These are phyloP conservation scores for Coenobita brevimanus DNA, from an alignment of 1,140 invertebrate genomes.

Conservation along the genomic window DNA sequence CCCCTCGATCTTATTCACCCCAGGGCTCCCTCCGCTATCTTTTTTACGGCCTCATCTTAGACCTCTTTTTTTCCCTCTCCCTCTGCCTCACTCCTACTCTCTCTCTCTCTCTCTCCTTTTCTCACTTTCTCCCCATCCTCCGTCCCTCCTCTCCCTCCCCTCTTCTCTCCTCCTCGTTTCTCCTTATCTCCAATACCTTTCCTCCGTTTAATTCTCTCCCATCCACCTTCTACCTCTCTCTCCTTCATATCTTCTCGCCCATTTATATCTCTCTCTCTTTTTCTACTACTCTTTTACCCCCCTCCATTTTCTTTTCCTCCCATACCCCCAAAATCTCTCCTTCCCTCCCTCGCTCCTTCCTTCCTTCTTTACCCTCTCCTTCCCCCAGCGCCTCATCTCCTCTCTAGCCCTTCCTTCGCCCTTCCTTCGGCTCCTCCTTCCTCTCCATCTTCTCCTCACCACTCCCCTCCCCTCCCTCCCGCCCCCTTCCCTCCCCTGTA, in stretches of 20 bases:
- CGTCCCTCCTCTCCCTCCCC: background rate
- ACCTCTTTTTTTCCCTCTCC: background rate
- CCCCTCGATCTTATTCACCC: background rate
- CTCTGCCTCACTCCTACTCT: too few relatives aligned
- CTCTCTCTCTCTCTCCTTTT: too few relatives aligned
- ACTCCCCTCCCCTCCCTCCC: background rate
- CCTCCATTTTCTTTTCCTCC: background rate
- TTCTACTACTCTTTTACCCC: background rate
- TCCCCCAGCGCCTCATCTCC: background rate
- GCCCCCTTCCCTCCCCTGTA: background rate
- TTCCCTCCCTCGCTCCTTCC: background rate
- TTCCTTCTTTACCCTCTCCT: background rate
- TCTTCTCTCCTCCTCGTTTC: constrained; percentile 6
- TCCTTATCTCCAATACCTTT: constrained; percentile 14
- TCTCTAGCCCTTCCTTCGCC: too few relatives aligned
- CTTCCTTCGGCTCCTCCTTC: background rate
- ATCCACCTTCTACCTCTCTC: background rate
- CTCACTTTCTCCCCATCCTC: too few relatives aligned
- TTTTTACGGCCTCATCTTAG: background rate
- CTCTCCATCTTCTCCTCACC: background rate
- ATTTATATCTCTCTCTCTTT: constrained; percentile 17
- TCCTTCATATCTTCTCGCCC: background rate
- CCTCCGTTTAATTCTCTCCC: background rate
- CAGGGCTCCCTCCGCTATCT: background rate
- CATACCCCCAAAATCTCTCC: background rate